phyloP scores from a whole-genome alignment of 2,113 vertebrate genomes.

The Camarhynchus parvulus region DNA sequence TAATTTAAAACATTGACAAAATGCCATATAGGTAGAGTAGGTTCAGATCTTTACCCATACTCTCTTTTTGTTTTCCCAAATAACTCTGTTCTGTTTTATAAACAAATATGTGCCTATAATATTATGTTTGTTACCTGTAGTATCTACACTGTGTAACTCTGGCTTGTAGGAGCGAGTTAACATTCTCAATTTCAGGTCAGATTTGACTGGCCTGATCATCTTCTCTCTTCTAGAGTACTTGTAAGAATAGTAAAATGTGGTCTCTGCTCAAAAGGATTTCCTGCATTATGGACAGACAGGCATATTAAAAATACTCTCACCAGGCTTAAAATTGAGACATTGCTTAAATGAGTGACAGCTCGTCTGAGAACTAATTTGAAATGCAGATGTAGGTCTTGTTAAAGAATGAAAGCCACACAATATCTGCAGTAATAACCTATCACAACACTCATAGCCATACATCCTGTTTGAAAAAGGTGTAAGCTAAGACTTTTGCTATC shows the following conservation, averaged over 20 bases:
- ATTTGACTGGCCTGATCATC: conserved; percentile 10
- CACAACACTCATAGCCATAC: neutral
- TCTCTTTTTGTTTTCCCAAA: neutral
- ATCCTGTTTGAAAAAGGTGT: neutral
- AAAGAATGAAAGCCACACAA: neutral
- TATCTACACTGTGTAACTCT: neutral
- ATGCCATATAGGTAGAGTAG: neutral
- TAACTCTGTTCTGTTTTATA: conserved; percentile 1
- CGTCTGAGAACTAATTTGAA: neutral
- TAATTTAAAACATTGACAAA: neutral
- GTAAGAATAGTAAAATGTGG: neutral
- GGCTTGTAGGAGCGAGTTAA: neutral
- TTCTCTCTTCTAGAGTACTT: neutral
- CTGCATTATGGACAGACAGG: conserved; percentile 29
- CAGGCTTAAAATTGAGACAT: neutral
- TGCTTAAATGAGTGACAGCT: neutral
- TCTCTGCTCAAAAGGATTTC: conserved; percentile 67
- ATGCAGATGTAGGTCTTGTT: neutral
- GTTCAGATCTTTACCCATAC: neutral
- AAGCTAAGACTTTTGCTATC: neutral
- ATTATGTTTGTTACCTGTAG: neutral
- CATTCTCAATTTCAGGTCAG: conserved; percentile 17
- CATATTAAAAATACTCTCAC: conserved; percentile 28
- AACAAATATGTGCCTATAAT: neutral
- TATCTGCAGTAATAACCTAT: neutral